Base-by-base conservation (phyloP, 1,140 invertebrate species). In the Teleogryllus occipitalis region DNA sequence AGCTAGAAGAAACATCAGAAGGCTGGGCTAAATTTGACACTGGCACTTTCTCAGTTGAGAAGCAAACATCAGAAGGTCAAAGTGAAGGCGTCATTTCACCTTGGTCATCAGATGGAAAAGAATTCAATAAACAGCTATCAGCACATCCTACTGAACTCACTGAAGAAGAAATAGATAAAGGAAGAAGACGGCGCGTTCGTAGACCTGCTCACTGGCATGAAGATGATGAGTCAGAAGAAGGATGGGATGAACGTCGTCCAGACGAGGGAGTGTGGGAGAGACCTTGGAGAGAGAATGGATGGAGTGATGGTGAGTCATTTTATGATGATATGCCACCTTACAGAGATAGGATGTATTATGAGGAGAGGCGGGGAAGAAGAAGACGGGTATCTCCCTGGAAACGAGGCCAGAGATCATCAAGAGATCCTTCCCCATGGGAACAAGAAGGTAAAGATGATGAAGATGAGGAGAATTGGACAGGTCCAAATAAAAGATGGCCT, bases 61-160 rank as follows among this genome's bases (percentile, higher is more conserved):
- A 84, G 85, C 86, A 83, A 81, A 85, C 79, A 77, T 86, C 81
- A 82, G 87, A 85, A 81, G 86, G 81, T 80, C 84, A 82, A 85
- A 85, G 85, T 87, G 85, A 87, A 83, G 89, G 90, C 74, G 89
- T 87, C 75, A 88, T 90, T 8, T 93, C 92, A 4, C 92, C 92
- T 0, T 94, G 93, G 90, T 94, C 93, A 3, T 92, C 92, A 0
- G 93, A 94, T 85, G 92, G 92, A 4, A 91, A 92, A 79, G 92
- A 94, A 81, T 89, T 89, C 79, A 80, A 73, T 22, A 80, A 77
- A 73, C 18, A 10, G 18, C 54, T 14, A 65, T 65, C 54, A 7
- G 39, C 74, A 46, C 76, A 47, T 73, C 47, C 76, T 49, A 7
- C 22, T 18, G 46, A 22, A 74, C 74, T 48, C 75, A 65, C 65